These are phyloP conservation scores for Pangasius larnaudii DNA, from an alignment of 2,797 vertebrate species.

Conservation along the genomic window DNA sequence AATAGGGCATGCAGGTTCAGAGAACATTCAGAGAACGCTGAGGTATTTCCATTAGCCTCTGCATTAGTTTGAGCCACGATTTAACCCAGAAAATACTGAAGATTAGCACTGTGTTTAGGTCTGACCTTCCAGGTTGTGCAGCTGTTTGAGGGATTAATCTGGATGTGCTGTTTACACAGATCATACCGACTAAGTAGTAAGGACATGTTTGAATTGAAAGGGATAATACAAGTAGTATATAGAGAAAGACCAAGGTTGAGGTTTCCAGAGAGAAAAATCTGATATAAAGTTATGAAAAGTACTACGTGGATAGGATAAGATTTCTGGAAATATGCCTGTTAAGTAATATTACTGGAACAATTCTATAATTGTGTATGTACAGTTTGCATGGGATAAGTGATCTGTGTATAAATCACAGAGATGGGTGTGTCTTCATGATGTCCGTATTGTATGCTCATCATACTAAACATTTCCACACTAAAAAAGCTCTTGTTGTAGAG, in stretches of 20 bases:
- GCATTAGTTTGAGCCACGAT: background rate
- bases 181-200: constrained; percentile 15
- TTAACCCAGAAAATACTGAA: background rate
- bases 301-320: background rate
- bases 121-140: constrained; percentile 3
- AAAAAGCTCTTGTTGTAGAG: background rate
- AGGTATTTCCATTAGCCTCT: background rate
- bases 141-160: constrained; percentile 20
- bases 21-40: background rate
- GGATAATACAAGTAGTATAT: background rate
- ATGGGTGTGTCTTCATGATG: background rate
- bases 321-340: background rate
- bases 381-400: background rate
- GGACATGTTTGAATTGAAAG: constrained; percentile 6
- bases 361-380: background rate
- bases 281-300: background rate
- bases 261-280: background rate
- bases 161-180: constrained; percentile 21
- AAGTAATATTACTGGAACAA: background rate
- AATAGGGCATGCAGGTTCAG: background rate
- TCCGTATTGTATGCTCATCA: background rate
- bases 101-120: background rate
- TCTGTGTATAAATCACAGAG: background rate
- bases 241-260: background rate
- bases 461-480: background rate